These are phyloP conservation scores for Mirza zaza DNA, from an alignment of 2,113 vertebrate species.

Conservation along the genomic window DNA sequence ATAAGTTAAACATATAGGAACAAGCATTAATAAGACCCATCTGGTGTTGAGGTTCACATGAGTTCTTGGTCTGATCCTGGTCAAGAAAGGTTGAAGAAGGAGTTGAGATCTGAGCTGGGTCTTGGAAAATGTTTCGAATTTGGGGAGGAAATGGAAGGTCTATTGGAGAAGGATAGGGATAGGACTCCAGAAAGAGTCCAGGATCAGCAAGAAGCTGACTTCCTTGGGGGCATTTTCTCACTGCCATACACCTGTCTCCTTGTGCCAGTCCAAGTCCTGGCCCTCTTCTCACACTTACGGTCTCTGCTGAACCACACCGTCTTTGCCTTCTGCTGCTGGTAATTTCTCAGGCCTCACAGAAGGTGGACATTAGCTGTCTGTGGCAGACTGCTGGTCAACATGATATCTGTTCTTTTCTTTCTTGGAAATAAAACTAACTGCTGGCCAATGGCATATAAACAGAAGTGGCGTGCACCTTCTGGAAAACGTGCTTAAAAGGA, in stretches of 20 bases:
- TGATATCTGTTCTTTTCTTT: not conserved
- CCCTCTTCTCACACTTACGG: not conserved
- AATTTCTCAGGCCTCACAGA: not conserved
- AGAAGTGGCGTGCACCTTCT: not conserved
- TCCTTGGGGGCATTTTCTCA: not conserved
- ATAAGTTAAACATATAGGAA: not conserved
- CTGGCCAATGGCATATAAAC: not conserved
- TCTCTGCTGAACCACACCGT: not conserved
- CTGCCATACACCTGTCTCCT: not conserved
- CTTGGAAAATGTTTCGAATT: not conserved
- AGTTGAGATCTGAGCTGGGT: not conserved
- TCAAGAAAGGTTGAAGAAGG: not conserved
- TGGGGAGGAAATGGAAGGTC: not conserved
- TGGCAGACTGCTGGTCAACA: not conserved
- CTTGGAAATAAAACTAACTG: conserved; percentile 4
- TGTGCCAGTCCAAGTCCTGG: not conserved
- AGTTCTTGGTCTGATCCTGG: not conserved
- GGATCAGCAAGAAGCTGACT: not conserved
- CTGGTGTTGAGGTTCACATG: not conserved
- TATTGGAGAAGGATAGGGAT: not conserved
- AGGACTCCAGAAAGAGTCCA: not conserved
- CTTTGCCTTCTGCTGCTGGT: not conserved
- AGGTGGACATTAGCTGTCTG: not conserved
- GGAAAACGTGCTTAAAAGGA: not conserved
- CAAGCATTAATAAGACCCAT: not conserved